Evolutionary conservation across 2,113 vertebrate species (phyloP).

Genomic region (Pelmatolapia mariae): DNA sequence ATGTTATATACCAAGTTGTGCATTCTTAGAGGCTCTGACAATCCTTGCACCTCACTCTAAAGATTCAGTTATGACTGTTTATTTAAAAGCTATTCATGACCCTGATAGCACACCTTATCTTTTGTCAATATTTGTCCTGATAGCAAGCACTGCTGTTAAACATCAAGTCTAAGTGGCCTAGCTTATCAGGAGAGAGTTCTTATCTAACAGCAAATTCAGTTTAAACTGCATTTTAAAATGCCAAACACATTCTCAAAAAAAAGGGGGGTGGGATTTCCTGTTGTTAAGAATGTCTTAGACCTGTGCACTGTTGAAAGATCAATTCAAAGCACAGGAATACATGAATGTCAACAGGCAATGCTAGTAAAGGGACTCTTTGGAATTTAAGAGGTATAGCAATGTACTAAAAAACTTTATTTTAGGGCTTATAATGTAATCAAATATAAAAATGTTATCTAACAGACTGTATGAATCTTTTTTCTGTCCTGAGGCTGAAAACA

Average conservation of each 20-base stretch:
- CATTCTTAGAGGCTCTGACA: background rate
- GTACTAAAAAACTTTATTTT: background rate
- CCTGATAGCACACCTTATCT: conserved; percentile 35
- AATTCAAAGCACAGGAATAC: conserved; percentile 20
- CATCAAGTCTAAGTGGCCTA: background rate
- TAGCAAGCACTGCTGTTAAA: background rate
- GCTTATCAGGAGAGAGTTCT: background rate
- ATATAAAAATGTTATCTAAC: background rate
- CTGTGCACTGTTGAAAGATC: background rate
- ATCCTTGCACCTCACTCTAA: background rate
- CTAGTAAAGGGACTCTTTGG: background rate
- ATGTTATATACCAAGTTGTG: background rate
- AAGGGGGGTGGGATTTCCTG: background rate
- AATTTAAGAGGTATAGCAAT: background rate
- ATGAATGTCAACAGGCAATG: background rate
- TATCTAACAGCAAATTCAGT: background rate
- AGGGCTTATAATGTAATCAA: background rate
- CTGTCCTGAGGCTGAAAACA: background rate
- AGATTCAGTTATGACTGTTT: background rate
- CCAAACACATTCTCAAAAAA: background rate
- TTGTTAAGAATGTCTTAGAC: background rate
- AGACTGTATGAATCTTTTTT: background rate
- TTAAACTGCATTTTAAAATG: background rate
- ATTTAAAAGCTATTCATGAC: conserved; percentile 1
- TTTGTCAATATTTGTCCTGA: conserved; percentile 52